These are phyloP conservation scores for Norana najaformis DNA, from an alignment of 2,888 invertebrate genomes.

Conservation along the genomic window DNA sequence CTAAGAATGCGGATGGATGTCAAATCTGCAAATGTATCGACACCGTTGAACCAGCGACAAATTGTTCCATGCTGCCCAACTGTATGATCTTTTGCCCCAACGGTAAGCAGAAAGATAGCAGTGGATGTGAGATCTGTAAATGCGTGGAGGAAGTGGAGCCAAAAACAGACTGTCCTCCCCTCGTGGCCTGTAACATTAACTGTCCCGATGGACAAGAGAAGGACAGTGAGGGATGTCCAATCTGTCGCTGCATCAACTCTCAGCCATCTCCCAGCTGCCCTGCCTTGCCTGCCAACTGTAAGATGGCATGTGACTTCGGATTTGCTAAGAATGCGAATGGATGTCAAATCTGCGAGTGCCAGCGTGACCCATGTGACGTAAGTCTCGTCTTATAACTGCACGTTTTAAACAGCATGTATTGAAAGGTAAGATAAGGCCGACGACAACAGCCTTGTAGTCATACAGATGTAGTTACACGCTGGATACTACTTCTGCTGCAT, in stretches of 20 bases:
- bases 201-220: conserved; percentile 2
- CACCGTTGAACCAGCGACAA: neutral
- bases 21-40: neutral
- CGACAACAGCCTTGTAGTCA: neutral
- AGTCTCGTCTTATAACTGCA: neutral
- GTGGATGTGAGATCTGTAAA: neutral
- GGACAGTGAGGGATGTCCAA: neutral
- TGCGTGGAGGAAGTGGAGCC: neutral
- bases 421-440: neutral
- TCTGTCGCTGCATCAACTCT: neutral
- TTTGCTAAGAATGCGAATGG: neutral
- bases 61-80: neutral
- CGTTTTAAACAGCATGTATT: neutral
- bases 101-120: neutral
- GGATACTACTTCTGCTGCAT: neutral
- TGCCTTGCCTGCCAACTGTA: neutral
- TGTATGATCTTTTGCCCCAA: neutral
- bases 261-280: neutral
- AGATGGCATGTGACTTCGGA: neutral
- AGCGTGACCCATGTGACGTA: neutral
- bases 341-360: neutral
- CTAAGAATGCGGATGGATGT: neutral
- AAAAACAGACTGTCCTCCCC: neutral
- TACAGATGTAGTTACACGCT: neutral
- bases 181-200: neutral